Evolutionary conservation across 2,888 invertebrate genomes (phyloP), one percentile per base, ranked within the genome.

Genomic region (Himalopsyche japonica): DNA sequence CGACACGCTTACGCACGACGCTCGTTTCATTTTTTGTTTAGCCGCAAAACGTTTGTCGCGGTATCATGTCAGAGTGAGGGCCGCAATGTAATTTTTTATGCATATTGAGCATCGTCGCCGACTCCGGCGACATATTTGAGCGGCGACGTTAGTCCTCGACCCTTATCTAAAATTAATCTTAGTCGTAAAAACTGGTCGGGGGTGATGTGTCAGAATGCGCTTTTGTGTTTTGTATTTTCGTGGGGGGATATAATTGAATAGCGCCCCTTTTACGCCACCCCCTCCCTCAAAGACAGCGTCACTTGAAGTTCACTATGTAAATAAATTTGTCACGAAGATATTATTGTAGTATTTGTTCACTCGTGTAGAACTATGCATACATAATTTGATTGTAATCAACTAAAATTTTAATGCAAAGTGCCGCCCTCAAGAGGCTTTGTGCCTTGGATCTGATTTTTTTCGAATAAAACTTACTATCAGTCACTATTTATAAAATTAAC

Each of bases 141-240:
- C 79, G 64, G 43, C 84, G 34, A 34, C 57, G 24, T 57, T 57
- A 79, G 79, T 85, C 86, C 80, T 84, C 64, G 49, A 80, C 80
- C 82, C 85, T 86, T 86, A 86, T 86, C 86, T 86, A 81, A 85
- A 86, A 85, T 86, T 86, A 86, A 86, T 86, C 86, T 86, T 79
- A 64, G 86, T 86, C 86, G 86, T 86, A 86, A 86, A 86, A 85
- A 86, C 34, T 30, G 64, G 81, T 34, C 80, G 83, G 84, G 80
- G 80, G 76, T 82, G 80, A 24, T 48, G 76, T 43, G 76, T 76
- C 76, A 34, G 57, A 77, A 80, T 84, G 83, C 83, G 84, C 86
- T 84, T 82, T 86, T 86, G 82, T 57, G 57, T 86, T 82, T 82
- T 77, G 77, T 80, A 49, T 27, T 37, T 77, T 43, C 43, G 80